phyloP scores from a whole-genome alignment of 2,113 vertebrate species.

The Oophaga pumilio region DNA sequence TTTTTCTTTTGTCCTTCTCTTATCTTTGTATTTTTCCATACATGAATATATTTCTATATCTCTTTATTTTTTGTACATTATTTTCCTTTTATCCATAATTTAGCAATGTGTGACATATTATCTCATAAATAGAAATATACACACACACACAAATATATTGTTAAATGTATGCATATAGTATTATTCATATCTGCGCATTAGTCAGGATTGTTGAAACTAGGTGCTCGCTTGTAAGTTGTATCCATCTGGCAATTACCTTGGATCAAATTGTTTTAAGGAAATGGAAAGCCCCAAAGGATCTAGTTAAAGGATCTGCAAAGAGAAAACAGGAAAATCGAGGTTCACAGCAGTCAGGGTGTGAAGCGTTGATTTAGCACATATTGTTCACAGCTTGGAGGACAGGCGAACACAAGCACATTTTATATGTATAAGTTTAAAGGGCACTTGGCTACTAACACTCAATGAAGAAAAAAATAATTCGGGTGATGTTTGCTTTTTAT shows the following conservation, averaged over 20 bases:
- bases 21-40: too few species aligned
- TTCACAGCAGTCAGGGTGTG: not conserved
- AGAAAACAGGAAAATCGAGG: conserved; percentile 60
- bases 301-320: conserved; percentile 58
- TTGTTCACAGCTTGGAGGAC: not conserved
- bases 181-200: not conserved
- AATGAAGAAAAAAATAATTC: not conserved
- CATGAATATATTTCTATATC: too few species aligned
- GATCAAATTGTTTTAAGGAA: conserved; percentile 62
- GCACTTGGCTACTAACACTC: not conserved
- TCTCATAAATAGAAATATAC: too few species aligned
- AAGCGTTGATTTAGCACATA: not conserved
- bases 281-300: conserved; percentile 60
- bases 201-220: not conserved
- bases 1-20: too few species aligned
- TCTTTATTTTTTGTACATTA: too few species aligned
- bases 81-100: too few species aligned
- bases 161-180: too few species aligned
- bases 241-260: conserved; percentile 64
- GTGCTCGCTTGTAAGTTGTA: conserved; percentile 12
- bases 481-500: not conserved
- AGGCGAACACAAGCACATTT: not conserved
- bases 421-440: not conserved
- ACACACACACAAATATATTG: too few species aligned
- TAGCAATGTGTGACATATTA: too few species aligned